Base-by-base conservation (phyloP, 2,888 invertebrate genomes). In the Amphipyra tragopoginis region DNA sequence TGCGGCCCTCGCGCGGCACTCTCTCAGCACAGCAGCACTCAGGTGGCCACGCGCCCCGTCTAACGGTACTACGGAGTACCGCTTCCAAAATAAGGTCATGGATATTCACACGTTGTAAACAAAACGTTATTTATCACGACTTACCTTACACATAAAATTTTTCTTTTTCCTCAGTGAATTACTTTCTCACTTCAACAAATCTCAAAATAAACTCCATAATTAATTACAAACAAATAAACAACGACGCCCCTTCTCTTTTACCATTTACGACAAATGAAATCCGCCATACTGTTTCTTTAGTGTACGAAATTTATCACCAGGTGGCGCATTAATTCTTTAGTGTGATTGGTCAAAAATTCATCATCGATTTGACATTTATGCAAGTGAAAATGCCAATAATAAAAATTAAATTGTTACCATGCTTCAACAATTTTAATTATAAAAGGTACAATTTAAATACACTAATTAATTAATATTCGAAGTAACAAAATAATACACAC, bases 11-110 rank as follows among this genome's bases (percentile, higher is more conserved):
- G 82, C 86, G 84, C 89, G 90, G 90, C 90, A 88, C 90, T 86
- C 82, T 75, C n/a, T n/a, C n/a, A n/a, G n/a, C n/a, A n/a, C 81
- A 81, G 77, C 81, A 81, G 85, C 90, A 85, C 81, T 85, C 81
- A 79, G 79, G 81, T 81, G 86, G 93, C 92, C 93, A 93, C 91
- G 93, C 93, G 93, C 89, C 87, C 83, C 85, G 87, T 79, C 68
- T 93, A 93, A 95, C 93, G 94, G 95, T 93, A 93, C 85, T 86
- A 82, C 78, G 81, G 78, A 90, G 90, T 93, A 92, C 93, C 93
- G 93, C 91, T 92, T 89, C 78, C 83, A 83, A 88, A 94, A 94
- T 94, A 93, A 88, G 94, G 94, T 94, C 94, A 94, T 84, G 91
- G 92, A 91, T 91, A 89, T 85, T 86, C 85, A 83, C 85, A 85